Conservation (phyloP, 2,888 invertebrate genomes). For the Stictocephala bisonia region DNA sequence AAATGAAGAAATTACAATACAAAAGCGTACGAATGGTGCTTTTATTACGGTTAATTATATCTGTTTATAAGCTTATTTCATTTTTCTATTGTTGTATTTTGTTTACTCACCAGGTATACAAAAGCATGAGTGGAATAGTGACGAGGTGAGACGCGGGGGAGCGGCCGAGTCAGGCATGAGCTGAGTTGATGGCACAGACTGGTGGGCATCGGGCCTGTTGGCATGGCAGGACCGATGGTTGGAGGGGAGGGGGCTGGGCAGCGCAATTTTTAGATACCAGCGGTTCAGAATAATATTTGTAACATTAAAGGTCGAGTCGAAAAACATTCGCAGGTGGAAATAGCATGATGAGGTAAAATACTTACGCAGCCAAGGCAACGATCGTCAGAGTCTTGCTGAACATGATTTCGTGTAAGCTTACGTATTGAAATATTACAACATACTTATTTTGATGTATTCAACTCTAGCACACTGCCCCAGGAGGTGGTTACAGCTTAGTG, state of each 20-base stretch:
- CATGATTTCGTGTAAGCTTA: too few species aligned
- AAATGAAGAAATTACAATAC: too few species aligned
- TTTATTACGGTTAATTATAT: too few species aligned
- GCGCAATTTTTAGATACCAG: slow-evolving; percentile 22
- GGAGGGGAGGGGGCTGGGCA: not conserved
- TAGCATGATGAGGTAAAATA: not conserved
- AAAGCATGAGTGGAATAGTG: not conserved
- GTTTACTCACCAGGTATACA: slow-evolving; percentile 8
- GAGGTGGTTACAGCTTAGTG: too few species aligned
- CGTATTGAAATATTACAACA: too few species aligned
- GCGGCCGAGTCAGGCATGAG: not conserved
- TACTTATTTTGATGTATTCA: too few species aligned
- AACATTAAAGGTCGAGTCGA: not conserved
- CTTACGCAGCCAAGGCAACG: too few species aligned
- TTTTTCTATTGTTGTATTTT: too few species aligned
- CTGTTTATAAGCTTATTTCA: too few species aligned
- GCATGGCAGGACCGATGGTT: not conserved
- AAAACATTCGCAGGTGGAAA: slow-evolving; percentile 23
- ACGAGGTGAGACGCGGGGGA: not conserved
- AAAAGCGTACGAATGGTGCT: too few species aligned
- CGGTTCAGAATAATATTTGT: slow-evolving; percentile 4
- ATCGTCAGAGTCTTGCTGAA: too few species aligned
- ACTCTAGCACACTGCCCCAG: too few species aligned
- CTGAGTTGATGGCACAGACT: slow-evolving; percentile 5
- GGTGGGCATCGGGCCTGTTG: not conserved